These are phyloP conservation scores for Furcula furcula DNA, from an alignment of 2,888 invertebrate genomes.

Conservation along the genomic window DNA sequence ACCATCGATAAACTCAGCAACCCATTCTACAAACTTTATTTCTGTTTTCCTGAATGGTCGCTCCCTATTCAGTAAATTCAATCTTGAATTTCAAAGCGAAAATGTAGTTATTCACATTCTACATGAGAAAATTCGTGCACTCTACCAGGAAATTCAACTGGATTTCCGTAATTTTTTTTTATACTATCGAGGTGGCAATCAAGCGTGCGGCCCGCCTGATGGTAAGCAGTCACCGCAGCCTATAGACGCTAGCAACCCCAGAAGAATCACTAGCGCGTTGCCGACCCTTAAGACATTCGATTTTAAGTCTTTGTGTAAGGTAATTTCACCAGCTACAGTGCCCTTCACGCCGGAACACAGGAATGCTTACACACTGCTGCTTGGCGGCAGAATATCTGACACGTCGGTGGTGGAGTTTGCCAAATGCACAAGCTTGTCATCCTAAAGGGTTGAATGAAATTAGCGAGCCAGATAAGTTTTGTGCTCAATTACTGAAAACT, in stretches of 20 bases:
- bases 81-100: conserved; percentile 17
- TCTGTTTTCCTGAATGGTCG: conserved; percentile 13
- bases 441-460: conserved; percentile 9
- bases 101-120: conserved; percentile 16
- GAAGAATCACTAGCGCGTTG: no score
- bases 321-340: no score
- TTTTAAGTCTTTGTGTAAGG: no score
- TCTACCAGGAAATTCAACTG: conserved; percentile 9
- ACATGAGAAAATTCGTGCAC: conserved; percentile 11
- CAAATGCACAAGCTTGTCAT: conserved; percentile 5
- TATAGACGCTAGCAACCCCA: no score
- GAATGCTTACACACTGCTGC: no score
- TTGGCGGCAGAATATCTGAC: no score
- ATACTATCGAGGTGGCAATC: no score
- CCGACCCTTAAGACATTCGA: no score
- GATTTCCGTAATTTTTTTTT: no score
- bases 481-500: conserved; percentile 13
- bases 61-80: conserved; percentile 15
- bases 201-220: no score
- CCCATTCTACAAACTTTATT: conserved; percentile 14
- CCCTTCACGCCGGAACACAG: no score
- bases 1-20: conserved; percentile 13
- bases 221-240: no score
- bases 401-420: conserved; percentile 5
- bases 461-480: conserved; percentile 13